Evolutionary conservation across 2,888 invertebrate genomes (phyloP), one percentile per base, ranked within the genome.

Genomic region (Steromphala cineraria): DNA sequence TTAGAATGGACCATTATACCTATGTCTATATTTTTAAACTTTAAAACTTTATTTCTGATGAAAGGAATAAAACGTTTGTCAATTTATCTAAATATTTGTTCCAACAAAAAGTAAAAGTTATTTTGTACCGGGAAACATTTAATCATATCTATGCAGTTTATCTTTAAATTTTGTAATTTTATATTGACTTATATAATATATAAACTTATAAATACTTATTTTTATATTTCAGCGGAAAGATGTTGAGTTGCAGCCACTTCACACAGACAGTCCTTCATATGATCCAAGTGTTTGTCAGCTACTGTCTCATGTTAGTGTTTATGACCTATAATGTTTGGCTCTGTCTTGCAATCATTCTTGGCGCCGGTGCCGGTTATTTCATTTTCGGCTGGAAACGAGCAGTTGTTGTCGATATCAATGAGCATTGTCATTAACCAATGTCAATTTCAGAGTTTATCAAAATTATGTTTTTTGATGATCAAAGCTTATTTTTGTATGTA

Each of bases 281-380:
- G 84, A 91, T 98, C 24, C 98, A 98, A 94, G 97, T 98, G 91
- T 95, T 97, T 81, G 94, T 98, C 84, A 97, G 98, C 87, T 98
- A 98, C 94, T 96, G 98, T 94, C 95, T 98, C 76, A 98, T 98
- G 98, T 94, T 98, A 93, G 97, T 98, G 88, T 98, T 98, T 93
- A 98, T 98, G 98, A 98, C 98, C 0, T 98, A 97, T 95, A 98
- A 98, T 92, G 96, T 96, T 21, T 98, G 98, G 97, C 95, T 99
- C 82, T 98, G 98, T 93, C 93, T 97, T 75, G 97, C 98, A 0
- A 97, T 98, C 0, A 96, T 98, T 0, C 92, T 97, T 13, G 98
- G 98, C 62, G 97, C 98, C 1, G 97, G 97, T 0, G 95, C 96
- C 15, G 98, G 98, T 28, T 98, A 98, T 94, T 98, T 98, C 94